Conservation (phyloP, 2,888 invertebrate genomes). For the Camptogramma bilineatum region DNA sequence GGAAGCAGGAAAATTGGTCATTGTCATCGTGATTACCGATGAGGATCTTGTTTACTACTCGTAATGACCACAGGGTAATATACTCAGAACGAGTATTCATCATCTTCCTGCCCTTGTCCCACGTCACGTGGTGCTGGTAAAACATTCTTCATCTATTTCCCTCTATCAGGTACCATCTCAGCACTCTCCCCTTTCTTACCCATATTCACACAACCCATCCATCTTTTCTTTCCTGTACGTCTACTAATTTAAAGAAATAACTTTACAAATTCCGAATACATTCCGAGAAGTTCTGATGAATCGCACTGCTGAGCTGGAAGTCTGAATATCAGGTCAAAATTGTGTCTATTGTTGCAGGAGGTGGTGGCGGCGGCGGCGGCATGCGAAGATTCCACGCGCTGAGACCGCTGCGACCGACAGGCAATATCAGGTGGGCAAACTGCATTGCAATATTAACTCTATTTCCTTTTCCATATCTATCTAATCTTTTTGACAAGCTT, state of each 20-base stretch:
- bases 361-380: conserved; percentile 65
- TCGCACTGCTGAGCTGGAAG: too few species aligned
- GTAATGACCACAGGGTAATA: conserved; percentile 16
- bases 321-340: too few species aligned
- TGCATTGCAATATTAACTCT: not conserved
- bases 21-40: conserved; percentile 46
- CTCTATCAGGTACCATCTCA: too few species aligned
- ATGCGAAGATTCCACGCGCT: conserved; percentile 71
- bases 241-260: too few species aligned
- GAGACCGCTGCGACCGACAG: conserved; percentile 71
- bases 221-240: too few species aligned
- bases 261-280: too few species aligned
- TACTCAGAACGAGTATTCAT: not conserved
- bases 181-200: too few species aligned
- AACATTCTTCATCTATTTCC: too few species aligned
- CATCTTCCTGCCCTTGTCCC: too few species aligned
- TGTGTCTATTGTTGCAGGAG: conserved; percentile 34
- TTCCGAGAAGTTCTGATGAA: too few species aligned
- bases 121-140: too few species aligned
- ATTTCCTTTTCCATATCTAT: not conserved
- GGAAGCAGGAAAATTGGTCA: conserved; percentile 52
- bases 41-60: conserved; percentile 19
- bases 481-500: not conserved
- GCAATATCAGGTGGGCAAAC: conserved; percentile 73
- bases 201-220: too few species aligned